phyloP scores from a whole-genome alignment of 2,888 invertebrate genomes.

The Chloroclystis v-ata region DNA sequence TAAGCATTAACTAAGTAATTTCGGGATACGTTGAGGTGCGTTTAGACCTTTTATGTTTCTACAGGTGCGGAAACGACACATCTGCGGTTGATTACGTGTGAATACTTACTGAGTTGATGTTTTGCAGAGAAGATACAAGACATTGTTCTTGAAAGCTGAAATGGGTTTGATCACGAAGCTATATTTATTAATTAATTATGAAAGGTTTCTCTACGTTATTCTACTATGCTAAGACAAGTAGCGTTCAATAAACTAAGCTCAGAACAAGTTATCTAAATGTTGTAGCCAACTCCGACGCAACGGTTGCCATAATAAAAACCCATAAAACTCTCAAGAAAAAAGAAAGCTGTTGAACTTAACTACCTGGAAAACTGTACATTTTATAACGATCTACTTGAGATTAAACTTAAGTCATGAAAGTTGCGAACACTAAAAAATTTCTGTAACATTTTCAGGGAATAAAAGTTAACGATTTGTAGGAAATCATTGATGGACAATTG shows the following conservation, averaged over 20 bases:
- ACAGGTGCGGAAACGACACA: conserved; percentile 35
- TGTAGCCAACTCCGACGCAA: not conserved
- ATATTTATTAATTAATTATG: no score
- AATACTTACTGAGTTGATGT: conserved; percentile 12
- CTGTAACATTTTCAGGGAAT: not conserved
- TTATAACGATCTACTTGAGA: conserved; percentile 12
- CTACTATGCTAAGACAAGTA: no score
- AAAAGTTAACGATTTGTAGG: not conserved
- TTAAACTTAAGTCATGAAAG: conserved; percentile 10
- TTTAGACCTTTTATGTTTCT: conserved; percentile 46
- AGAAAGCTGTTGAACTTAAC: conserved; percentile 11
- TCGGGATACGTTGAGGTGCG: conserved; percentile 49
- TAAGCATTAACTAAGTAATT: conserved; percentile 68
- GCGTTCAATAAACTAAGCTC: no score
- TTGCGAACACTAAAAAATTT: conserved; percentile 15
- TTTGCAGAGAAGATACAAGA: not conserved
- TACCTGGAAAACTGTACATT: conserved; percentile 16
- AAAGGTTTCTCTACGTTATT: no score
- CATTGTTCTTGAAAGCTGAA: no score
- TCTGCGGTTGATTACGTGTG: conserved; percentile 30
- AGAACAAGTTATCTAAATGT: no score
- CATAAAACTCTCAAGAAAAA: not conserved
- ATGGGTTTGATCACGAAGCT: no score
- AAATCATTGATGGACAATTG: no score
- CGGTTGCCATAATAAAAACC: not conserved